phyloP scores from a whole-genome alignment of 2,888 invertebrate species.

The Hirtodrosophila confusa region DNA sequence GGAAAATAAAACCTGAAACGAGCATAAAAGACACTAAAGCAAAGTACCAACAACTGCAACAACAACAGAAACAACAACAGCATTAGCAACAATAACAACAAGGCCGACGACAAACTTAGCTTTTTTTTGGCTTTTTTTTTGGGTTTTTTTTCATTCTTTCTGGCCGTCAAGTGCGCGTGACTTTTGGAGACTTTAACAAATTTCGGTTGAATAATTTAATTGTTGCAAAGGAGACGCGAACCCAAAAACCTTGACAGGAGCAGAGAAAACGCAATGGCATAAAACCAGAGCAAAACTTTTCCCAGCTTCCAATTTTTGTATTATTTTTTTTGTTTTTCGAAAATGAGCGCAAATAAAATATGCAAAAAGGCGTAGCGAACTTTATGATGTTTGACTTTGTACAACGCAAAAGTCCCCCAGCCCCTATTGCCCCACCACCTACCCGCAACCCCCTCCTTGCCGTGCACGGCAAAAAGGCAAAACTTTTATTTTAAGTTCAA shows the following conservation, averaged over 20 bases:
- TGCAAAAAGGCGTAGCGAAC: conserved; percentile 81
- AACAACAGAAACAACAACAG: conserved; percentile 30
- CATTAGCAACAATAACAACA: conserved; percentile 57
- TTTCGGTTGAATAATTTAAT: conserved; percentile 81
- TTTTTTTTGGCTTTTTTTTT: conserved; percentile 30
- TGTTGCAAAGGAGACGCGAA: conserved; percentile 67
- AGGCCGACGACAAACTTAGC: conserved; percentile 57
- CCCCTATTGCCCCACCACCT: neutral
- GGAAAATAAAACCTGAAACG: conserved; percentile 78
- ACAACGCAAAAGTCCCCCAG: conserved; percentile 48
- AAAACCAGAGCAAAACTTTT: conserved; percentile 61
- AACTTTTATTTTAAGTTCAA: conserved; percentile 81
- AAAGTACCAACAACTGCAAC: conserved; percentile 26
- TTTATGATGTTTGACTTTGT: conserved; percentile 80
- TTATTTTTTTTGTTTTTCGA: conserved; percentile 24
- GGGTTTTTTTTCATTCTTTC: conserved; percentile 26
- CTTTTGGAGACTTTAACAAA: conserved; percentile 80
- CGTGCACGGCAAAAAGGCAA: conserved; percentile 41
- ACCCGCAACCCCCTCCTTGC: conserved; percentile 2
- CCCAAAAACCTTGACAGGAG: conserved; percentile 55
- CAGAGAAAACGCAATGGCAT: conserved; percentile 55
- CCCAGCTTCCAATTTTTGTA: conserved; percentile 30
- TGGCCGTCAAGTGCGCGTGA: conserved; percentile 80
- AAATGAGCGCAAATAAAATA: conserved; percentile 80
- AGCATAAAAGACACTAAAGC: conserved; percentile 68